Percentiles rank a stretch among this genome's conserved stretches.
phyloP scores from a whole-genome alignment of 2,113 vertebrate species.

The Butorides virescens region DNA sequence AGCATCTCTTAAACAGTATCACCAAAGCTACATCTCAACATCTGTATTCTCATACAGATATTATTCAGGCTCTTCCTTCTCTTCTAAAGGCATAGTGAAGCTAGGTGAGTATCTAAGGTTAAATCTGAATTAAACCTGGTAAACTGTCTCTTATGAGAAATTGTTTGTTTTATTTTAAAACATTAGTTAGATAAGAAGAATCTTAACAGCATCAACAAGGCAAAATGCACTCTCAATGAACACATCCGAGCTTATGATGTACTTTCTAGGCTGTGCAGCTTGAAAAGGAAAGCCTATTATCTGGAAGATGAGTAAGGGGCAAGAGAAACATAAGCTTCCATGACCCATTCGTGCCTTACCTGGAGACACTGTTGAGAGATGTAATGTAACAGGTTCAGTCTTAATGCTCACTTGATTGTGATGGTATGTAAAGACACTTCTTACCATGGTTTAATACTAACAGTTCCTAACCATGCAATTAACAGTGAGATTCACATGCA shows the following conservation, averaged over 20 bases:
- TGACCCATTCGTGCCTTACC: neutral
- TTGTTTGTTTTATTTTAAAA: neutral
- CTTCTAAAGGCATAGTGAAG: neutral
- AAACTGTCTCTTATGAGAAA: neutral
- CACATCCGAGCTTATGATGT: neutral
- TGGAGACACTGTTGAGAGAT: neutral
- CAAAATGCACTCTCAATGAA: neutral
- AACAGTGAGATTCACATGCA: conserved; percentile 19
- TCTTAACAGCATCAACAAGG: neutral
- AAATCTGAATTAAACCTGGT: neutral
- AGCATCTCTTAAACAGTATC: neutral
- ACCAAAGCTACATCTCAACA: neutral
- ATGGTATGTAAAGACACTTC: neutral
- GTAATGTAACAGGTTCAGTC: neutral
- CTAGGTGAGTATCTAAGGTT: neutral
- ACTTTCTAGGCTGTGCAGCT: neutral
- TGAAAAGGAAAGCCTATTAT: neutral
- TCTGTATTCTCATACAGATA: neutral
- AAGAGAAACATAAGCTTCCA: neutral
- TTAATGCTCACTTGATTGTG: rapidly evolving
- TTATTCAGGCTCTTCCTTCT: neutral
- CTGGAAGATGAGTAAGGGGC: neutral
- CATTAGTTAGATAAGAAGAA: neutral
- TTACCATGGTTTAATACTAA: conserved; percentile 8
- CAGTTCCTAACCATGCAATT: conserved; percentile 17